These are phyloP conservation scores for Gymnoscelis rufifasciata DNA, from an alignment of 2,888 invertebrate species.

Conservation along the genomic window DNA sequence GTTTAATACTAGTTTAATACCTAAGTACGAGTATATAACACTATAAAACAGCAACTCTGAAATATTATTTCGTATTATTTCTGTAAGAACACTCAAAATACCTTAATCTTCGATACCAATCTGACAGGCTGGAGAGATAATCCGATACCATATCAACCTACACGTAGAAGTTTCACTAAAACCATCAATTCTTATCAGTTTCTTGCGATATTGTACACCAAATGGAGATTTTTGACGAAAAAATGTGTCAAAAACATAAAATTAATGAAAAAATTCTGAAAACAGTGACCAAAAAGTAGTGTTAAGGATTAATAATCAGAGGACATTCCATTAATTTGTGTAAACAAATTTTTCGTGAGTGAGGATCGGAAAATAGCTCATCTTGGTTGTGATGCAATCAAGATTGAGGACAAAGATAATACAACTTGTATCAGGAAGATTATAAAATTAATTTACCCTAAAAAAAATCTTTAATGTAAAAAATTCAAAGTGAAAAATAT, in stretches of 20 bases:
- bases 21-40: too few species aligned
- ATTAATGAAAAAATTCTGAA: too few species aligned
- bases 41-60: background rate
- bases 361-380: conserved; percentile 26
- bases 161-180: conserved; percentile 10
- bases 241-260: conserved; percentile 11
- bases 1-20: too few species aligned
- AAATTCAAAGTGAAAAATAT: too few species aligned
- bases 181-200: conserved; percentile 10
- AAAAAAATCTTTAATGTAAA: too few species aligned
- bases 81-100: conserved; percentile 11
- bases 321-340: conserved; percentile 52
- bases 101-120: conserved; percentile 6
- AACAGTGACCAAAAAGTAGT: too few species aligned
- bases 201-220: background rate
- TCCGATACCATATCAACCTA: conserved; percentile 24
- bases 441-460: too few species aligned
- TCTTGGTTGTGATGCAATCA: conserved; percentile 39
- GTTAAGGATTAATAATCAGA: background rate
- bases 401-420: conserved; percentile 1
- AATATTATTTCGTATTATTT: background rate
- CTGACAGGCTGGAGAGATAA: conserved; percentile 1
- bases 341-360: conserved; percentile 49
- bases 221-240: conserved; percentile 1
- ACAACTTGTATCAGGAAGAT: too few species aligned